phyloP scores from a whole-genome alignment of 2,888 invertebrate genomes.

The Phragmatobia fuliginosa region DNA sequence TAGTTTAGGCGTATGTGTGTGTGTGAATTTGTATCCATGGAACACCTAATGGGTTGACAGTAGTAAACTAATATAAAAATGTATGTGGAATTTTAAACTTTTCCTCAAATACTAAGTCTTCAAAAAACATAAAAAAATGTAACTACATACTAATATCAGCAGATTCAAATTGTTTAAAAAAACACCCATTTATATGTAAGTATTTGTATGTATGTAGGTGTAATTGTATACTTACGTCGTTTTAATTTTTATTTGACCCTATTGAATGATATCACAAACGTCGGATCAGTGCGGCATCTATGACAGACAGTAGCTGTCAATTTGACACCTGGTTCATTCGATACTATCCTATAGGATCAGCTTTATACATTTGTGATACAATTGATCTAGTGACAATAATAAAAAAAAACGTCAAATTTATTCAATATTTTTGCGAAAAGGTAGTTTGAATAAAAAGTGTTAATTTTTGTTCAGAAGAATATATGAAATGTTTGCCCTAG shows the following conservation, averaged over 20 bases:
- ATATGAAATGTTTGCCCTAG: background rate
- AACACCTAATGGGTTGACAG: too few relatives aligned
- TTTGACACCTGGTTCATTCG: conserved; percentile 64
- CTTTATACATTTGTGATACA: conserved; percentile 33
- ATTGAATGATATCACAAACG: conserved; percentile 43
- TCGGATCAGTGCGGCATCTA: conserved; percentile 45
- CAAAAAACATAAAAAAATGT: too few relatives aligned
- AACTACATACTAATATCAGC: too few relatives aligned
- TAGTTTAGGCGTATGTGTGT: too few relatives aligned
- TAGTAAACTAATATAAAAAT: too few relatives aligned
- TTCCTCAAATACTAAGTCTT: too few relatives aligned
- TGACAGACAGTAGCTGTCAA: conserved; percentile 58
- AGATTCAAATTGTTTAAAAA: too few relatives aligned
- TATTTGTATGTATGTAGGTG: background rate
- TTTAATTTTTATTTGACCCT: conserved; percentile 38
- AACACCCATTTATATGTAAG: too few relatives aligned
- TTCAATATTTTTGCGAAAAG: background rate
- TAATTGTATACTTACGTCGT: background rate
- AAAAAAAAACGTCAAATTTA: background rate
- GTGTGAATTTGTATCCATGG: too few relatives aligned
- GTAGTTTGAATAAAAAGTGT: background rate
- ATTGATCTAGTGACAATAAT: conserved; percentile 22
- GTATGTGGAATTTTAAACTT: too few relatives aligned
- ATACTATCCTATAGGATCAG: conserved; percentile 41
- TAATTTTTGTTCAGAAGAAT: background rate